These are phyloP conservation scores for Bombus polaris DNA, from an alignment of 1,140 invertebrate species.

Conservation along the genomic window DNA sequence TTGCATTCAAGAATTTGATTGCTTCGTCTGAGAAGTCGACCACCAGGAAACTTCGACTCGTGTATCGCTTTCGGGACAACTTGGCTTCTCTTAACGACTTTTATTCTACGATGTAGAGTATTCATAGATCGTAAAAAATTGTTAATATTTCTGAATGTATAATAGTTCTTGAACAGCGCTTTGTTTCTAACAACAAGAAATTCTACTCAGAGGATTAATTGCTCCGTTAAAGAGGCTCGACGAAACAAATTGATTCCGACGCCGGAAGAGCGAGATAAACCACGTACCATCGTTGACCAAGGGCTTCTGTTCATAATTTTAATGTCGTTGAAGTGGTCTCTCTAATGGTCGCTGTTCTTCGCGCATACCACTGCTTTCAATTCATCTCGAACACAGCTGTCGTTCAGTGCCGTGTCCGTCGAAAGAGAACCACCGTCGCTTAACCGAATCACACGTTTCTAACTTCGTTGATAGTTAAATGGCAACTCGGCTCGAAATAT, in stretches of 20 bases:
- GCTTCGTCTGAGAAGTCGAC: neutral
- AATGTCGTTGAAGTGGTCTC: conserved; percentile 45
- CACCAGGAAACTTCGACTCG: conserved; percentile 2
- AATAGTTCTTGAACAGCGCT: neutral
- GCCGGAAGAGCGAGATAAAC: conserved; percentile 7
- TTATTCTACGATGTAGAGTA: no score
- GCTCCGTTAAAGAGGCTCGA: neutral
- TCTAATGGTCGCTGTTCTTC: conserved; percentile 16
- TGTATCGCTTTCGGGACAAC: neutral
- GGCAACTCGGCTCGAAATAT: neutral
- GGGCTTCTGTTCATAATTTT: conserved; percentile 40
- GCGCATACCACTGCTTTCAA: conserved; percentile 34
- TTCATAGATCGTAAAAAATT: neutral
- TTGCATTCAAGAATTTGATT: conserved; percentile 18
- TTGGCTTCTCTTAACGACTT: neutral
- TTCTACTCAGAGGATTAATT: neutral
- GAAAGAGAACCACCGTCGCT: neutral
- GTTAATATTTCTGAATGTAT: no score
- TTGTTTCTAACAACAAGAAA: neutral
- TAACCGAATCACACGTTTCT: neutral
- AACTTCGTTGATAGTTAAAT: neutral
- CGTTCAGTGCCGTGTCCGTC: conserved; percentile 29
- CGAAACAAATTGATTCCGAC: conserved; percentile 23
- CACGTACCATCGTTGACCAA: conserved; percentile 13
- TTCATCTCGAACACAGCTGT: conserved; percentile 53